Base-by-base conservation (phyloP, 23 tunicate species). In the Halocynthia aurantium region DNA sequence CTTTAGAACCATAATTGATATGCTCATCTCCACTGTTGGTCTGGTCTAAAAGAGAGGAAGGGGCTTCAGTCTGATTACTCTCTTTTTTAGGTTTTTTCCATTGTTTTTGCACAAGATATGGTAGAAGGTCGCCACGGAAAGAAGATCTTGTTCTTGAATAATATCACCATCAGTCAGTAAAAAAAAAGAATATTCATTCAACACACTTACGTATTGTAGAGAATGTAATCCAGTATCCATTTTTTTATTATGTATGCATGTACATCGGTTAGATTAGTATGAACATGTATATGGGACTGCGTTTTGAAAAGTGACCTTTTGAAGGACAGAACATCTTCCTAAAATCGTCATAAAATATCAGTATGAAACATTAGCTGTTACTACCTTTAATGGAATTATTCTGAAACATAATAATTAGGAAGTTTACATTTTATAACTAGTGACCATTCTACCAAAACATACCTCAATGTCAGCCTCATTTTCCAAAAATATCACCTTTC, bases 401-500 rank as follows among this genome's bases (percentile, higher is more conserved):
- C 44, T 31, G 44, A 31, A 31, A 31, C 44, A 31, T 31, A 31
- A 31, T 31, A 58, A 58, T 58, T 58, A 58, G 63, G n/a, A 15
- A 58, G 17, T n/a, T 13, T 58, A 58, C 15, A 58, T 13, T 58
- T 58, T 58, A 15, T 58, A 0, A 58, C 17, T 58, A n/a, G 63
- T 13, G 63, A 58, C 15, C 17, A 58, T 58, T 58, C 18, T 17
- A 7, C 61, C 51, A 44, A 12, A 12, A 72, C 82, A 49, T 17
- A 86, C 92, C 67, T 89, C 96, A 7, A 89, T 10, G 62, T 89
- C 96, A 18, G 96, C 96, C 71, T 89, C 96, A 81, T 89, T 89
- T 53, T 65, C 61, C 57, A 89, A 57, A 80, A 89, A 84, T 61
- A 84, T 10, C 54, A 89, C 80, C 53, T 85, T 72, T 5, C 75